phyloP scores from a whole-genome alignment of 2,888 invertebrate species.

The Isoperla grammatica region DNA sequence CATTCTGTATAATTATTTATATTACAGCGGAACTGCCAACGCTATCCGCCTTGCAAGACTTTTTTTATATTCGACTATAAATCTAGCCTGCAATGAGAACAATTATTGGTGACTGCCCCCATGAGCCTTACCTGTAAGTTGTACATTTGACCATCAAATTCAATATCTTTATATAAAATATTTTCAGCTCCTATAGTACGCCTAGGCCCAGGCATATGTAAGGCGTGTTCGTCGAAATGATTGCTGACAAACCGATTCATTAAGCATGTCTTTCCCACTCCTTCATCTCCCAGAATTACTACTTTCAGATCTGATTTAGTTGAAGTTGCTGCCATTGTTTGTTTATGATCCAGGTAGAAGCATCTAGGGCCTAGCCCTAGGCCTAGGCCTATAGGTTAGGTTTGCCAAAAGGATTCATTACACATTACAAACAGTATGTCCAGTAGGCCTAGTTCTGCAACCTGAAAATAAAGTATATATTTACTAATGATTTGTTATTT shows the following conservation, averaged over 20 bases:
- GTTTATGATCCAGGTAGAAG: background rate
- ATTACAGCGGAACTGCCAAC: too few relatives aligned
- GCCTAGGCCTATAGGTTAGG: background rate
- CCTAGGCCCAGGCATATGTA: too few relatives aligned
- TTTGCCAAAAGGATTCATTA: too few relatives aligned
- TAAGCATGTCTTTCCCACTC: conserved; percentile 90
- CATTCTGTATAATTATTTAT: too few relatives aligned
- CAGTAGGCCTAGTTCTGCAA: too few relatives aligned
- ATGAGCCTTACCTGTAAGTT: conserved; percentile 81
- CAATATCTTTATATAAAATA: conserved; percentile 90
- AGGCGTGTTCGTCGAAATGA: conserved; percentile 88
- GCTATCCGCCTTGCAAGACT: too few relatives aligned
- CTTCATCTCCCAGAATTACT: conserved; percentile 89
- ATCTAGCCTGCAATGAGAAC: too few relatives aligned
- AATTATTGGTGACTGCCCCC: too few relatives aligned
- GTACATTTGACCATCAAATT: conserved; percentile 75
- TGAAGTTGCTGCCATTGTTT: background rate
- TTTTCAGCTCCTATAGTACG: conserved; percentile 95
- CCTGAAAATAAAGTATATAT: too few relatives aligned
- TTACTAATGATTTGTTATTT: too few relatives aligned
- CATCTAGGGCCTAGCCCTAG: background rate
- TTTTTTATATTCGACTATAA: too few relatives aligned
- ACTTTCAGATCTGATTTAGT: conserved; percentile 59
- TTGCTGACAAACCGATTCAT: conserved; percentile 95
- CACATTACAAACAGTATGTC: too few relatives aligned